These are phyloP conservation scores for Polylopha cassiicola DNA, from an alignment of 2,888 invertebrate genomes.

Conservation along the genomic window DNA sequence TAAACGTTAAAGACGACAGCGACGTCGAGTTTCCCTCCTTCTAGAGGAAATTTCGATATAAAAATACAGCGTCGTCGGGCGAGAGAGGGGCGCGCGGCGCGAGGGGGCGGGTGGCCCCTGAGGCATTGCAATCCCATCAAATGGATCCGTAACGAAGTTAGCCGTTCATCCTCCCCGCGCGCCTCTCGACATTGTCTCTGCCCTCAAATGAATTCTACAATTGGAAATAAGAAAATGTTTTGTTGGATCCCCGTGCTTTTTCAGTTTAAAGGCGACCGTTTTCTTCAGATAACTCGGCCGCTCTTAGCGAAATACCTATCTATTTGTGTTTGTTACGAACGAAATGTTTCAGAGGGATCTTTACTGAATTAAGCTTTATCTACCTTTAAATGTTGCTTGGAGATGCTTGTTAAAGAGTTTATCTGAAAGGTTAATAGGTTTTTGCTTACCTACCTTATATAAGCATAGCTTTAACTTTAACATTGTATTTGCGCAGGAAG, in stretches of 20 bases:
- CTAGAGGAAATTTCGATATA: constrained; percentile 76
- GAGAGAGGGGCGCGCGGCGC: constrained; percentile 40
- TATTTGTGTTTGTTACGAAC: constrained; percentile 33
- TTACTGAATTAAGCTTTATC: constrained; percentile 44
- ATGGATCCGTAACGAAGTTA: constrained; percentile 88
- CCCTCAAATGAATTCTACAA: constrained; percentile 78
- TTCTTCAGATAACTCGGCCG: constrained; percentile 57
- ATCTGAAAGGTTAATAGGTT: constrained; percentile 20
- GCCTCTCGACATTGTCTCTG: constrained; percentile 76
- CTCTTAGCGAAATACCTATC: constrained; percentile 41
- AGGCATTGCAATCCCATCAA: constrained; percentile 84
- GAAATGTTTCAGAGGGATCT: constrained; percentile 46
- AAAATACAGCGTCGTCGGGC: constrained; percentile 67
- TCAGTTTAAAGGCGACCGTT: constrained; percentile 73
- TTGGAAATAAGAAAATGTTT: constrained; percentile 78
- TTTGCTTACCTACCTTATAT: constrained; percentile 15
- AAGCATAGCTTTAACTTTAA: too few species aligned
- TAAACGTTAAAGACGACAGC: constrained; percentile 75
- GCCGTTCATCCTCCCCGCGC: constrained; percentile 78
- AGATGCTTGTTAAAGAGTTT: constrained; percentile 26
- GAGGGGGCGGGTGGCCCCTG: constrained; percentile 61
- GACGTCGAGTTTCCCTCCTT: constrained; percentile 62
- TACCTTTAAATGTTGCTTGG: constrained; percentile 37
- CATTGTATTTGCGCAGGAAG: too few species aligned
- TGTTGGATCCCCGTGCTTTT: constrained; percentile 74